These are phyloP conservation scores for Brachyrhaphis roseni DNA, from an alignment of 2,797 vertebrate species.

Conservation along the genomic window DNA sequence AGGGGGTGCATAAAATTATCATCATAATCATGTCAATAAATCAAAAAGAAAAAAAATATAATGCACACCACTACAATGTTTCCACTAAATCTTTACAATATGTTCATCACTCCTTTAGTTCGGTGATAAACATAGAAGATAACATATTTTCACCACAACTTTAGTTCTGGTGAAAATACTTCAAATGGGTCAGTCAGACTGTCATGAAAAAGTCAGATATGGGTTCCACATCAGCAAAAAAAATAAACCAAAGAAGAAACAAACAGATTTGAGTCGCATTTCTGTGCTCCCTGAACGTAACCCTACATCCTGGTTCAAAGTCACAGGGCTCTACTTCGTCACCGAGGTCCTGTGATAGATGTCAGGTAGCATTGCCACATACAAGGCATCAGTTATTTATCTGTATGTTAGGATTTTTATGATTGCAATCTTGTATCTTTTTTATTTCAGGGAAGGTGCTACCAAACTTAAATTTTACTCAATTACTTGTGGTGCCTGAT, in stretches of 20 bases:
- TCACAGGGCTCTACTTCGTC: neutral
- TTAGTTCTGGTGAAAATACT: too few species aligned
- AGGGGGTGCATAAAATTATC: too few species aligned
- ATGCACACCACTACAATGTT: neutral
- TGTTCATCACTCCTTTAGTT: neutral
- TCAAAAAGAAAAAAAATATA: neutral
- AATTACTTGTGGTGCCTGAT: conserved; percentile 37
- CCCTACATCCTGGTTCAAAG: neutral
- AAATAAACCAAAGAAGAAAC: too few species aligned
- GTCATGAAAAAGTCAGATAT: too few species aligned
- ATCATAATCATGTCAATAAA: neutral
- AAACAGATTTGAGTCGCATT: too few species aligned
- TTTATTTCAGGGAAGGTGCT: neutral
- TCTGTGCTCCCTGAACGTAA: too few species aligned
- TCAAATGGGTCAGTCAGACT: too few species aligned
- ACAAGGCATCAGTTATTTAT: neutral
- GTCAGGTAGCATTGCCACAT: neutral
- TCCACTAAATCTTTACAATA: neutral
- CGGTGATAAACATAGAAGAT: too few species aligned
- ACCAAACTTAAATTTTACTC: neutral
- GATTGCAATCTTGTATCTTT: neutral
- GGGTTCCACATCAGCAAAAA: too few species aligned
- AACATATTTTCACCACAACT: too few species aligned
- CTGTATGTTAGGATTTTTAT: neutral
- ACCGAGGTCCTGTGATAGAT: neutral